A percentile compares a stretch with the other conserved stretches of the same genome.
Evolutionary conservation across 1,140 invertebrate genomes (phyloP).

Genomic region (Aphidius ervi): DNA sequence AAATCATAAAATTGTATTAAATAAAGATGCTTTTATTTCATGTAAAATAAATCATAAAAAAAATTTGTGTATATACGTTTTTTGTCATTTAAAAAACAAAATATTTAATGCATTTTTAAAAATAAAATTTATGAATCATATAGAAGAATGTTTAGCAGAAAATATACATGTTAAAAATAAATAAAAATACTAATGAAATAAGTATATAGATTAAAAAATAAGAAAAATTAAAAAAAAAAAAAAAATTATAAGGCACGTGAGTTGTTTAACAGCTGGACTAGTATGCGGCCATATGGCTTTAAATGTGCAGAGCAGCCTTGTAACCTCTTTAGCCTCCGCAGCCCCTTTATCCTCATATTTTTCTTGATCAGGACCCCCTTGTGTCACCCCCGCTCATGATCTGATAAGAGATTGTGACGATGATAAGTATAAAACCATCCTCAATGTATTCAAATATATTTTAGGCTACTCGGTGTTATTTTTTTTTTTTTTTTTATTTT

Average conservation of each 20-base stretch:
- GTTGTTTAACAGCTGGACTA: slow-evolving; percentile 38
- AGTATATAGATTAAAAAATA: slow-evolving; percentile 22
- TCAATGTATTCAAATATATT: slow-evolving; percentile 6
- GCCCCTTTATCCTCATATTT: slow-evolving; percentile 10
- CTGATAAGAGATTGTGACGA: slow-evolving; percentile 38
- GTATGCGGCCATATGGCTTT: slow-evolving; percentile 35
- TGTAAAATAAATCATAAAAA: too few species aligned
- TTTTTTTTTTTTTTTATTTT: too few species aligned
- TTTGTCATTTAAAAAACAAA: too few species aligned
- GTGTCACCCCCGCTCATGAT: slow-evolving; percentile 22
- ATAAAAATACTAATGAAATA: slow-evolving; percentile 33
- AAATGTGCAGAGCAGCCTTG: slow-evolving; percentile 7
- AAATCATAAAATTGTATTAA: too few species aligned
- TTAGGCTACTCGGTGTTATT: too few species aligned
- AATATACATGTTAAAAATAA: slow-evolving; percentile 22
- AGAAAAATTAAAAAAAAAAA: slow-evolving; percentile 6
- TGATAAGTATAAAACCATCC: slow-evolving; percentile 27
- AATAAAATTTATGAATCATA: too few species aligned
- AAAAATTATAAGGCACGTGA: slow-evolving; percentile 28
- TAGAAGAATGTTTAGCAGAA: too few species aligned
- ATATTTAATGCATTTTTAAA: too few species aligned
- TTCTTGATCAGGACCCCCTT: neutral
- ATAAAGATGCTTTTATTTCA: too few species aligned
- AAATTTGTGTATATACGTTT: too few species aligned
- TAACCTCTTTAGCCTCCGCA: slow-evolving; percentile 5